phyloP scores from a whole-genome alignment of 2,113 vertebrate genomes.

The Barbus barbus region DNA sequence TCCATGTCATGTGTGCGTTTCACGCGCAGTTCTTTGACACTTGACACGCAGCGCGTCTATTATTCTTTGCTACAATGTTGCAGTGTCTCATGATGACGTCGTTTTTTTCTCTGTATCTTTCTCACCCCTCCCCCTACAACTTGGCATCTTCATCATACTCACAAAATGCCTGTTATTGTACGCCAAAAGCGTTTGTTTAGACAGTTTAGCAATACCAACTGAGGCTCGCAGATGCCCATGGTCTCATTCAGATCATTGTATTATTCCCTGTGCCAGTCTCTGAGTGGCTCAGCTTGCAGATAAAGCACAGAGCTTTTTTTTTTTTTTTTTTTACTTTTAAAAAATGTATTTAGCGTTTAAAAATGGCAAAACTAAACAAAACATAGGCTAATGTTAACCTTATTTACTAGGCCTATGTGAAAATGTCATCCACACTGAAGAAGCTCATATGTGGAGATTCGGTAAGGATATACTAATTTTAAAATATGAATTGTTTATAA shows the following conservation, averaged over 20 bases:
- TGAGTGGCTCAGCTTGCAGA: background rate
- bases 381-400: background rate
- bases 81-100: background rate
- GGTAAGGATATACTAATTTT: too few species aligned
- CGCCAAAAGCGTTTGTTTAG: background rate
- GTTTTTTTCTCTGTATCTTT: background rate
- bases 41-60: background rate
- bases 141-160: background rate
- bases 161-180: background rate
- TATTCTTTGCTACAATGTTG: slow-evolving; percentile 15
- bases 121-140: background rate
- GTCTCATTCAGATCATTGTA: slow-evolving; percentile 3
- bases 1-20: too few species aligned
- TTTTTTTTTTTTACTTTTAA: background rate
- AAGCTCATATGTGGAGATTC: too few species aligned
- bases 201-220: background rate
- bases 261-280: background rate
- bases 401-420: too few species aligned
- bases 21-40: too few species aligned
- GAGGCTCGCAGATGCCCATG: background rate
- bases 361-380: background rate
- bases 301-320: background rate
- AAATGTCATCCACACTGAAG: too few species aligned
- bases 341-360: background rate
- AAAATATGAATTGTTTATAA: too few species aligned